phyloP scores from a whole-genome alignment of 2,888 invertebrate genomes.

The Meiosimyza platycephala region DNA sequence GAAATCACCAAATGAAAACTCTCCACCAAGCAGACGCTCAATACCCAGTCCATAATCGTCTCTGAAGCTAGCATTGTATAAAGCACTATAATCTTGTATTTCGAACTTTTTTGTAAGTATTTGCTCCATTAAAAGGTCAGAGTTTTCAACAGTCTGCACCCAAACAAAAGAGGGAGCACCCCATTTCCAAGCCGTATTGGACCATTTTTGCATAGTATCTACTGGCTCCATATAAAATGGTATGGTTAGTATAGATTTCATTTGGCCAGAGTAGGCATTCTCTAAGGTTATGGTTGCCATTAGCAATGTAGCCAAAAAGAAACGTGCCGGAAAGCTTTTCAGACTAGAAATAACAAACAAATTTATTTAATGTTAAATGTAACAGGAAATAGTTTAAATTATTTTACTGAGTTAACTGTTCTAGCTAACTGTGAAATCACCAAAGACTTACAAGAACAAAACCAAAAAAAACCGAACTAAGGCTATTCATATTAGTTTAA shows the following conservation, averaged over 20 bases:
- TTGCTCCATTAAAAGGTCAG: conserved; percentile 58
- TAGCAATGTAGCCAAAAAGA: conserved; percentile 58
- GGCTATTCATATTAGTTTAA: too few relatives aligned
- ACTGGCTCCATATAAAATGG: conserved; percentile 59
- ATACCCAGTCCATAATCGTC: conserved; percentile 60
- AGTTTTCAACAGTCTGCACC: conserved; percentile 57
- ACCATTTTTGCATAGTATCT: conserved; percentile 60
- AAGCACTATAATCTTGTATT: conserved; percentile 53
- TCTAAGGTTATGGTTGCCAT: conserved; percentile 63
- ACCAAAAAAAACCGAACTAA: too few relatives aligned
- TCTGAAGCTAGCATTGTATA: conserved; percentile 58
- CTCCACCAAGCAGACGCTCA: conserved; percentile 59
- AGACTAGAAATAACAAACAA: conserved; percentile 47
- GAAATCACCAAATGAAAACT: conserved; percentile 57
- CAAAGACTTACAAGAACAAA: too few relatives aligned
- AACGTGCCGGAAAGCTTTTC: conserved; percentile 53
- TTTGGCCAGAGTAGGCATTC: conserved; percentile 63
- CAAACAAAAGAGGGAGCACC: conserved; percentile 62
- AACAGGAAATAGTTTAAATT: too few relatives aligned
- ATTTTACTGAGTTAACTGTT: too few relatives aligned
- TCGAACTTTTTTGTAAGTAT: conserved; percentile 56
- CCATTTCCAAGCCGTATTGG: conserved; percentile 60
- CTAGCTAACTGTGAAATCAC: too few relatives aligned
- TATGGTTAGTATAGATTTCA: conserved; percentile 62
- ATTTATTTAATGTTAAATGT: neutral